Evolutionary conservation across 2,113 vertebrate genomes (phyloP).

Genomic region (Oryzias javanicus): DNA sequence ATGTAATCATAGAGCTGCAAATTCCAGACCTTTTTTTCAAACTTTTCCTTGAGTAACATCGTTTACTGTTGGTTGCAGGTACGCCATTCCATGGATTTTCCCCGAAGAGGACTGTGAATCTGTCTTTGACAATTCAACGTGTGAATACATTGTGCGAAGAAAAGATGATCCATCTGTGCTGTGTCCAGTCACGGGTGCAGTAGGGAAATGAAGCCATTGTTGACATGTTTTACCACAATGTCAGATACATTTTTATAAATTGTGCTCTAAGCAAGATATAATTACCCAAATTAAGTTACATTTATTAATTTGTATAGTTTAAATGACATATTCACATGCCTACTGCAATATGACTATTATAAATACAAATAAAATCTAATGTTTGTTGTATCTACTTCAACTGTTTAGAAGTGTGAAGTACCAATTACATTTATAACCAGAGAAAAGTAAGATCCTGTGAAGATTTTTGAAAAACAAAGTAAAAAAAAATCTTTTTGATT

Average conservation of each 20-base stretch:
- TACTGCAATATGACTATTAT: too few relatives aligned
- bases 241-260: too few relatives aligned
- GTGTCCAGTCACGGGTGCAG: background rate
- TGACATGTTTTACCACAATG: background rate
- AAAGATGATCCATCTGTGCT: constrained; percentile 20
- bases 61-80: constrained; percentile 47
- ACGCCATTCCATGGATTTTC: accelerated
- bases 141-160: constrained; percentile 53
- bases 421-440: too few relatives aligned
- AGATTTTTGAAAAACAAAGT: too few relatives aligned
- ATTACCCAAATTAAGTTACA: too few relatives aligned
- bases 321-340: too few relatives aligned
- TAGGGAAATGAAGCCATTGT: constrained; percentile 41
- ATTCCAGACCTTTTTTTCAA: background rate
- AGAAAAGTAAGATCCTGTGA: too few relatives aligned
- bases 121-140: constrained; percentile 41
- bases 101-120: constrained; percentile 43
- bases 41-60: background rate
- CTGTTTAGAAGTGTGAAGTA: too few relatives aligned
- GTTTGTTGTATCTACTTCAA: too few relatives aligned
- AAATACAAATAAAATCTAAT: too few relatives aligned
- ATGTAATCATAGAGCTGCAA: constrained; percentile 11
- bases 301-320: too few relatives aligned
- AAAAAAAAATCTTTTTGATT: too few relatives aligned
- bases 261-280: background rate